These are phyloP conservation scores for Pristionchus exspectatus DNA, from an alignment of 2,888 invertebrate species.

Conservation along the genomic window DNA sequence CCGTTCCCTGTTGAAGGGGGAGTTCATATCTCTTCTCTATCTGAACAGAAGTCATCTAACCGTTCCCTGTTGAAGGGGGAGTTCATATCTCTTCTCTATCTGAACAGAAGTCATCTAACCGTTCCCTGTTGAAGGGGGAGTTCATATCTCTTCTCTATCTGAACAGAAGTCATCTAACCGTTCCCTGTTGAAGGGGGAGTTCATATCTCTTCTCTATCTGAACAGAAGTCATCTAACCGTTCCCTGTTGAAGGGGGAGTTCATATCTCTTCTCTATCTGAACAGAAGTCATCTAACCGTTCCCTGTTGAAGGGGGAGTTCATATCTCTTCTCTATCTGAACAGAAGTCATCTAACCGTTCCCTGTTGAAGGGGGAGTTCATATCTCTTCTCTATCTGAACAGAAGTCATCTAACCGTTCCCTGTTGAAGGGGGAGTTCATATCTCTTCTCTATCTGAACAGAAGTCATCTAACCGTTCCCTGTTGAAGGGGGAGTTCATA, in stretches of 20 bases:
- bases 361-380: too few relatives aligned
- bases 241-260: too few relatives aligned
- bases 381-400: conserved; percentile 22
- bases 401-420: not conserved
- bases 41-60: not conserved
- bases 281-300: not conserved
- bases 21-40: conserved; percentile 33
- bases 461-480: not conserved
- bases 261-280: conserved; percentile 30
- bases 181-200: too few relatives aligned
- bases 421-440: too few relatives aligned
- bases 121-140: too few relatives aligned
- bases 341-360: not conserved
- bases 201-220: conserved; percentile 28
- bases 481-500: too few relatives aligned
- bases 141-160: conserved; percentile 36
- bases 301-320: too few relatives aligned
- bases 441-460: conserved; percentile 20
- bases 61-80: too few relatives aligned
- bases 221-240: not conserved
- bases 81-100: conserved; percentile 35
- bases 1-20: too few relatives aligned
- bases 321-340: conserved; percentile 27
- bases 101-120: not conserved
- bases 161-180: not conserved